These are phyloP conservation scores for Acrocephalus scirpaceus DNA, from an alignment of 2,797 vertebrate genomes.

Conservation along the genomic window DNA sequence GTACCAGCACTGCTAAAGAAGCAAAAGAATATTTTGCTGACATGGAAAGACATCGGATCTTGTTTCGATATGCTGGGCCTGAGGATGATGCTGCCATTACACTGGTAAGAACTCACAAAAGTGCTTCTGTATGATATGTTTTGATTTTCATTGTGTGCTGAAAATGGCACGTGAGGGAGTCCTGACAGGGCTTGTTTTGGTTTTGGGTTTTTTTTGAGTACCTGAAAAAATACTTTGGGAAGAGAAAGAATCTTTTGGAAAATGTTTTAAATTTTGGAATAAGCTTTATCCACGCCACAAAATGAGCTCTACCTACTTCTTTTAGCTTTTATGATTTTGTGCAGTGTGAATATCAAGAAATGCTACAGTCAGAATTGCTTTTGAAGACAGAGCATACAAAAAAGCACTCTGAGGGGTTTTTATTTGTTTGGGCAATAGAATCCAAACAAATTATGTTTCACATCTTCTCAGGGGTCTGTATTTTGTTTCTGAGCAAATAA, in stretches of 20 bases:
- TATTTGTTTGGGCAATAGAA: background rate
- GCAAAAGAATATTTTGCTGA: constrained; percentile 98
- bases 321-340: background rate
- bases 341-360: background rate
- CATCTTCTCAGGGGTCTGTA: background rate
- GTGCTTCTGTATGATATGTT: background rate
- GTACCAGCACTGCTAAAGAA: constrained; percentile 98
- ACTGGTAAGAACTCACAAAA: constrained; percentile 79
- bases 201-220: background rate
- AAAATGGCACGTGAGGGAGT: background rate
- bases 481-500: background rate
- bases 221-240: background rate
- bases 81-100: constrained; percentile 98
- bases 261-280: background rate
- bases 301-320: background rate
- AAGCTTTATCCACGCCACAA: background rate
- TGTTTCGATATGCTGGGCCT: constrained; percentile 91
- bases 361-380: background rate
- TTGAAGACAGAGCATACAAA: background rate
- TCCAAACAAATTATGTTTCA: background rate
- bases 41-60: constrained; percentile 95
- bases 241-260: background rate
- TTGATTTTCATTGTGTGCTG: background rate
- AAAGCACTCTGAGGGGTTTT: background rate
- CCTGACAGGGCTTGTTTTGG: background rate